Base-by-base conservation (phyloP, 2,888 invertebrate genomes). In the Drosophila lutescens region DNA sequence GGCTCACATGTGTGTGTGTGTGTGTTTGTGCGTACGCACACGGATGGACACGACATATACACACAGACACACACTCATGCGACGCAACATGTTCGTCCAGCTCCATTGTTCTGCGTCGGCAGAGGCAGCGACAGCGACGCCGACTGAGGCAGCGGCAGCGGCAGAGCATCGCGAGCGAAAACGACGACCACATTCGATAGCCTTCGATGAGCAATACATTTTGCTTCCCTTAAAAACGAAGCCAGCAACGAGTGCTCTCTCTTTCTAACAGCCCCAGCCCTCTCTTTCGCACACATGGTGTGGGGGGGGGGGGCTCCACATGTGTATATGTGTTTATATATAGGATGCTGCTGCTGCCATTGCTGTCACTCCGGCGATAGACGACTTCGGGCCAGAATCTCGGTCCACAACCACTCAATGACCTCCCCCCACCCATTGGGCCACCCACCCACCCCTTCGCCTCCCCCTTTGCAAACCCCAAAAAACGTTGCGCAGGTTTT, bases 181-280 rank as follows among this genome's bases (percentile, higher is more conserved):
- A 76, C 77, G 83, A 83, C 88, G 83, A 75, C 82, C 86, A 86
- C 88, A 89, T 89, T 86, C 86, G 86, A 86, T 86, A 89, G 89
- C 89, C 86, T 86, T 86, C 86, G 86, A 86, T 86, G 88, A 86
- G 86, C 86, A 86, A 86, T 89, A 89, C 86, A 86, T 86, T 88
- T 89, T 87, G 89, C 70, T 71, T 71, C 70, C 70, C 70, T 65
- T 71, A 71, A 71, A 71, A 65, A 51, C 74, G 70, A 71, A 74
- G 69, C 61, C 32, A 40, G 41, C 32, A 2, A 20, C 23, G 12
- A n/a, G 20, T 10, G 0, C 30, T 30, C n/a, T 32, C 43, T 55
- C 32, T 46, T n/a, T 54, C 32, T 50, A 17, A n/a, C 65, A 23
- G 10, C 15, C 59, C 10, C 15, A 10, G 38, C 46, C 17, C 7